These are phyloP conservation scores for Coleophora deauratella DNA, from an alignment of 2,888 invertebrate genomes.

Conservation along the genomic window DNA sequence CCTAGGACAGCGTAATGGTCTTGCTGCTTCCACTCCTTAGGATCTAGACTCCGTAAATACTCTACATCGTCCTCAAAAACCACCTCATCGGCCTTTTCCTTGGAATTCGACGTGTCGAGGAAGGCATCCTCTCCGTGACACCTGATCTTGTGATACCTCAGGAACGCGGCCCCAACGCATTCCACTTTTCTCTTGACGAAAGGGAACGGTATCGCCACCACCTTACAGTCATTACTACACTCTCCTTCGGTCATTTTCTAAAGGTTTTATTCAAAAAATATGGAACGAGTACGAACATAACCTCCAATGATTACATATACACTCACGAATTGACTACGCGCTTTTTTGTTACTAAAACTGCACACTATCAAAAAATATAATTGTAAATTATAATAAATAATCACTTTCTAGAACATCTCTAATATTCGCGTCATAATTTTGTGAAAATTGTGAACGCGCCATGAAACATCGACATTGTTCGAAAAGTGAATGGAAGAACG, in stretches of 20 bases:
- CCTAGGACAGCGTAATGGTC: constrained; percentile 98
- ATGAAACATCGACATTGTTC: constrained; percentile 25
- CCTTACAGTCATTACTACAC: constrained; percentile 34
- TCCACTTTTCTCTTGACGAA: constrained; percentile 58
- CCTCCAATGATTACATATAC: constrained; percentile 48
- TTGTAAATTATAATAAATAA: constrained; percentile 18
- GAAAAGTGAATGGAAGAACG: constrained; percentile 6
- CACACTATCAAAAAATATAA: constrained; percentile 8
- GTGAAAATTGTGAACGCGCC: constrained; percentile 37
- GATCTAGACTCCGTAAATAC: constrained; percentile 91
- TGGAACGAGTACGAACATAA: constrained; percentile 57
- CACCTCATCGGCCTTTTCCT: constrained; percentile 59
- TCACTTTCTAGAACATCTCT: constrained; percentile 7
- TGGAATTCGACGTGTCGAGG: constrained; percentile 50
- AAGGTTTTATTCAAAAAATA: constrained; percentile 39
- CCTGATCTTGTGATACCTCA: constrained; percentile 64
- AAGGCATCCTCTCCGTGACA: constrained; percentile 64
- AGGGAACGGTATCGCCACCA: constrained; percentile 48
- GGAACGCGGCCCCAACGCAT: constrained; percentile 66
- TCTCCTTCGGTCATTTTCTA: constrained; percentile 60
- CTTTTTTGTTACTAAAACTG: constrained; percentile 7
- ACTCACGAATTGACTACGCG: constrained; percentile 15
- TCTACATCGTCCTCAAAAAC: constrained; percentile 81
- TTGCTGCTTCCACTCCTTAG: constrained; percentile 98
- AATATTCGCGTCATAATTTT: constrained; percentile 20